Conservation (phyloP, 2,113 vertebrate species). For the Caloenas nicobarica region DNA sequence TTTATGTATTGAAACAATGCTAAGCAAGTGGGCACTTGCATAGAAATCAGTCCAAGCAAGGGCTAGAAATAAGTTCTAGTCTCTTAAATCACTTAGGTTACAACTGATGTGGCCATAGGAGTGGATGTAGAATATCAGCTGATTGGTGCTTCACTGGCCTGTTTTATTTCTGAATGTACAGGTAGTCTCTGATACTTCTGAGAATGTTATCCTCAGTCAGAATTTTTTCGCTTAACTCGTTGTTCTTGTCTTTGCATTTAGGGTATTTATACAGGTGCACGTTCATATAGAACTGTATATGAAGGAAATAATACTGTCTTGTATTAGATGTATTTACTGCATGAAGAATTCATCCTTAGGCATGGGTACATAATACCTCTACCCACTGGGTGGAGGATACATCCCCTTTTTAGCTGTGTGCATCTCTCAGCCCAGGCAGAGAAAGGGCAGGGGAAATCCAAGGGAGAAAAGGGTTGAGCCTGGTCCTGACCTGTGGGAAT, state of each 20-base stretch:
- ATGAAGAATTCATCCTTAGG: background rate
- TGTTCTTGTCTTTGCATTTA: background rate
- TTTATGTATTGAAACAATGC: background rate
- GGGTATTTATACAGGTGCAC: background rate
- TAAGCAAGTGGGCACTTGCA: background rate
- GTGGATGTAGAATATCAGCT: background rate
- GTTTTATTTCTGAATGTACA: background rate
- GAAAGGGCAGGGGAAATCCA: background rate
- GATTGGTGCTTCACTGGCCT: background rate
- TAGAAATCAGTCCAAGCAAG: background rate
- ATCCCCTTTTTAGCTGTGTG: background rate
- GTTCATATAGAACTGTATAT: background rate
- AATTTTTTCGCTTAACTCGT: background rate
- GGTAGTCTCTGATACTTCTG: background rate
- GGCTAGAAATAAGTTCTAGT: background rate
- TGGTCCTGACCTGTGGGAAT: fast-evolving
- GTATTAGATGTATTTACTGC: background rate
- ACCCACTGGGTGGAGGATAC: background rate
- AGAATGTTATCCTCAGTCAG: background rate
- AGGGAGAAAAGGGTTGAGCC: background rate
- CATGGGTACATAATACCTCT: background rate
- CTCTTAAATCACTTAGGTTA: background rate
- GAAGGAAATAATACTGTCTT: background rate
- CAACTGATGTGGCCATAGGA: background rate
- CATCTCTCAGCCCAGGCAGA: background rate